Evolutionary conservation across 1,140 invertebrate genomes (phyloP), one percentile per base, ranked within the genome.

Genomic region (Calliphora vicina): DNA sequence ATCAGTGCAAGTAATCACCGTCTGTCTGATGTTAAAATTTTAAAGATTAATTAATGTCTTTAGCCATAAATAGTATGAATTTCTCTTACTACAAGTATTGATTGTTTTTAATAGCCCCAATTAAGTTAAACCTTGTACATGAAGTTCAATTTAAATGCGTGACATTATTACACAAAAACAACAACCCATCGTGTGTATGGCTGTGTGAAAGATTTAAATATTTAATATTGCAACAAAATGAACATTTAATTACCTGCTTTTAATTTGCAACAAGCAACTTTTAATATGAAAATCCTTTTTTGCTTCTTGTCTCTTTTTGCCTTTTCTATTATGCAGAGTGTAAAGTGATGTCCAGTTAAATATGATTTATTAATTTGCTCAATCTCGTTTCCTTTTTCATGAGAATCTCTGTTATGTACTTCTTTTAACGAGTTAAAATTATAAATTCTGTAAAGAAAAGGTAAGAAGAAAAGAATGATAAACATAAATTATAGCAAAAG

Each of bases 351-450:
- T 23, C 61, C 23, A 20, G n/a, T 67, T 17, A 67, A 20, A 23
- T 67, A 67, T 67, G 61, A 67, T 67, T 67, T 67, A 67, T 67
- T 67, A 67, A 67, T 67, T 67, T 67, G n/a, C 12, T 67, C 17
- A n/a, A 23, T 57, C 4, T 15, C 8, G 15, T 4, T n/a, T 57
- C 17, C 5, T 57, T 57, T 57, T 57, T 57, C 5, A 6, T 20
- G 3, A 25, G n/a, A 20, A 20, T 67, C n/a, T 25, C 8, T 67
- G 23, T 25, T 23, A 2, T 6, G n/a, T 67, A 67, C 35, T 67
- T 10, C n/a, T 67, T 67, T 67, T 23, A 25, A 23, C 20, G 61
- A 4, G n/a, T 9, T 23, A 23, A 67, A 67, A 67, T 67, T 67
- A 67, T 67, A 67, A 23, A 23, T 67, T 67, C 61, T 67, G 20